phyloP scores from a whole-genome alignment of 2,888 invertebrate species.

The Drosophila suboccidentalis region DNA sequence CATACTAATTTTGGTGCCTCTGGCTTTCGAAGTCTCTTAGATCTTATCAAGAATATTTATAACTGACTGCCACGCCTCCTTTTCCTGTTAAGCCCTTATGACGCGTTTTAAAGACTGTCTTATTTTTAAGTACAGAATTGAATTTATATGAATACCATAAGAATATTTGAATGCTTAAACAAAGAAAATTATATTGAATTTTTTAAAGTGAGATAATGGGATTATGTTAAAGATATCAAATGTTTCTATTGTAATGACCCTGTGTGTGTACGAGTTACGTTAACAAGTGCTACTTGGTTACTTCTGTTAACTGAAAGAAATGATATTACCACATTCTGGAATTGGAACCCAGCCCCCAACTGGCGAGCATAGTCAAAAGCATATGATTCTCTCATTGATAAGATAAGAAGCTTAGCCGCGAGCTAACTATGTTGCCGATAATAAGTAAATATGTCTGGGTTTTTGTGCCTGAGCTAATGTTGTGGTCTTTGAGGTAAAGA shows the following conservation, averaged over 20 bases:
- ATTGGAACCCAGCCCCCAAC: slow-evolving; percentile 20
- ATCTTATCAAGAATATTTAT: too few relatives aligned
- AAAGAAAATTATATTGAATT: too few relatives aligned
- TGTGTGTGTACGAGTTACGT: slow-evolving; percentile 19
- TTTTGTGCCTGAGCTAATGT: slow-evolving; percentile 5
- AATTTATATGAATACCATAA: too few relatives aligned
- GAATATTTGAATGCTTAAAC: neutral
- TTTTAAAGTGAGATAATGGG: neutral
- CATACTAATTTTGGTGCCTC: too few relatives aligned
- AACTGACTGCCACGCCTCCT: too few relatives aligned
- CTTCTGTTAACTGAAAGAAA: slow-evolving; percentile 25
- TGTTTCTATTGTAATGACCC: slow-evolving; percentile 19
- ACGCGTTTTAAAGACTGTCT: too few relatives aligned
- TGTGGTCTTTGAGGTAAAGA: slow-evolving; percentile 13
- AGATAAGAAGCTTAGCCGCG: slow-evolving; percentile 45
- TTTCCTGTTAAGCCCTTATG: too few relatives aligned
- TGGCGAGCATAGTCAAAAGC: slow-evolving; percentile 48
- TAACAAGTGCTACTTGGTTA: slow-evolving; percentile 33
- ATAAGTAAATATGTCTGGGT: neutral
- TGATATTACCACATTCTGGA: slow-evolving; percentile 35
- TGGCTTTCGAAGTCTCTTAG: too few relatives aligned
- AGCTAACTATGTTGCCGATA: slow-evolving; percentile 43
- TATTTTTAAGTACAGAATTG: too few relatives aligned
- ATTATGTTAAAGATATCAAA: slow-evolving; percentile 5
- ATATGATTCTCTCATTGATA: slow-evolving; percentile 54